Evolutionary conservation across 2,797 vertebrate genomes (phyloP).

Genomic region (Anabas testudineus): DNA sequence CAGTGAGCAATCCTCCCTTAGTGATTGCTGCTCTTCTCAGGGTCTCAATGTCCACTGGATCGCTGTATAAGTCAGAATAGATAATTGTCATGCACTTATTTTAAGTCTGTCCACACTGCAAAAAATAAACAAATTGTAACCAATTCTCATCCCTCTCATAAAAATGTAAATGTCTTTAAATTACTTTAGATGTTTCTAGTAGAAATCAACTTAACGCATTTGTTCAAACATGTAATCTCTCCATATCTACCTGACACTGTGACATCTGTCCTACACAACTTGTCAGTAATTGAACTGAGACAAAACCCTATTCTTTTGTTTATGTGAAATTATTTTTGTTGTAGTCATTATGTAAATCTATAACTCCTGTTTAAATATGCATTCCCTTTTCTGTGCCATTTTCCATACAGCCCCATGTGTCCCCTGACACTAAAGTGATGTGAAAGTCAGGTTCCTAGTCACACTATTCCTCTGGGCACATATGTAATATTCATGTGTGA

Average conservation of each 20-base stretch:
- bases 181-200: background rate
- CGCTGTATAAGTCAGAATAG: conserved; percentile 56
- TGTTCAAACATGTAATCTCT: background rate
- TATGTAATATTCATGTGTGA: conserved; percentile 46
- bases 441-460: no score
- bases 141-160: background rate
- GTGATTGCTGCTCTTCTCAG: conserved; percentile 81
- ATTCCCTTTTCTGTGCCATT: background rate
- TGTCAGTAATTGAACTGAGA: background rate
- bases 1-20: conserved; percentile 85
- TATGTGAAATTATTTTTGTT: background rate
- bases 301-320: conserved; percentile 10
- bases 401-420: background rate
- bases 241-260: background rate
- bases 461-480: conserved; percentile 35
- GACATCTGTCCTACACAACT: background rate
- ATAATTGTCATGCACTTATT: background rate
- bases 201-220: background rate
- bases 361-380: background rate
- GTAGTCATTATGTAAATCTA: background rate
- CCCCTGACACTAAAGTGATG: conserved; percentile 16
- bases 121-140: background rate
- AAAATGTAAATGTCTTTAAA: background rate
- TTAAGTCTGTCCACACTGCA: background rate
- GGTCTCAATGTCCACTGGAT: conserved; percentile 85